Evolutionary conservation across 2,113 vertebrate species (phyloP).

Genomic region (Peromyscus leucopus): DNA sequence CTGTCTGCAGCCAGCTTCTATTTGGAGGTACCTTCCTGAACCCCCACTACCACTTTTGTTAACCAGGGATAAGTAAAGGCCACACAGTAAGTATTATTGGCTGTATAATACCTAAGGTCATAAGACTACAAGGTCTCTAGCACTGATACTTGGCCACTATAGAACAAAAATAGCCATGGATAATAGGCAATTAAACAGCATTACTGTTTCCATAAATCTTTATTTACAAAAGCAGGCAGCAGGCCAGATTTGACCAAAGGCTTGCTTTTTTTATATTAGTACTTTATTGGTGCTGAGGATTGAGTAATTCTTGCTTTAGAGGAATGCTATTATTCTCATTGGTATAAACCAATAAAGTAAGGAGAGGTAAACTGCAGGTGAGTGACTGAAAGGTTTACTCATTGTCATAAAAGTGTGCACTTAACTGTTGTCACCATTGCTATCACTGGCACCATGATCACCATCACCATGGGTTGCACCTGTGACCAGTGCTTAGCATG

Average conservation of each 20-base stretch:
- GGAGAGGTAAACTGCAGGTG: background rate
- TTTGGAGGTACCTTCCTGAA: background rate
- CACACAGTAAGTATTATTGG: background rate
- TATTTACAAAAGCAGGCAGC: background rate
- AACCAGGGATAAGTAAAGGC: background rate
- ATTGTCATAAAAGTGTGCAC: background rate
- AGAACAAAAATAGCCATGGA: background rate
- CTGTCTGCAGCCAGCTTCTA: background rate
- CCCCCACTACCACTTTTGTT: background rate
- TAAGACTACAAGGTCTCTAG: background rate
- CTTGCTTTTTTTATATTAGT: background rate
- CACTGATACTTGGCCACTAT: background rate
- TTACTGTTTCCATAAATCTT: constrained; percentile 7
- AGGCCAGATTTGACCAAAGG: background rate
- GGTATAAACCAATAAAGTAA: background rate
- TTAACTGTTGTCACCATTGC: too few species aligned
- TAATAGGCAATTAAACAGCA: background rate
- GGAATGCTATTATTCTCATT: background rate
- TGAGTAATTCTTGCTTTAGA: background rate
- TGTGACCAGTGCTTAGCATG: too few species aligned
- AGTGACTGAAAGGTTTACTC: background rate
- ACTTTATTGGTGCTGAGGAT: background rate
- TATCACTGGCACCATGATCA: background rate
- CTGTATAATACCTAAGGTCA: background rate
- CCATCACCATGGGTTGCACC: background rate